Base-by-base conservation (phyloP, 2,888 invertebrate genomes). In the Nymphalis polychloros region DNA sequence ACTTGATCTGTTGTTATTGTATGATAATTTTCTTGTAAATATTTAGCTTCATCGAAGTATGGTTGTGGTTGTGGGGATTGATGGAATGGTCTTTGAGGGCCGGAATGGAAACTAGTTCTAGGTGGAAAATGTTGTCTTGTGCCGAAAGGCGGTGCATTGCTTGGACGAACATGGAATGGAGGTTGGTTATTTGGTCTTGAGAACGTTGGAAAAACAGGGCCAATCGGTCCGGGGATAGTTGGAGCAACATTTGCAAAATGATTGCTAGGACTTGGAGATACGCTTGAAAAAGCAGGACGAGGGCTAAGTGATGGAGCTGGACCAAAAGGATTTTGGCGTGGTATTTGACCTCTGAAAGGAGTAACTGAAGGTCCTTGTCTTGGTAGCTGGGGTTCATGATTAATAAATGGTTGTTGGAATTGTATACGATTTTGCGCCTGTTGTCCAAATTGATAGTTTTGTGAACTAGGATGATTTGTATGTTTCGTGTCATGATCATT, bases 1-100 rank as follows among this genome's bases (percentile, higher is more conserved):
- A 89, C 83, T 82, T 93, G 90, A 69, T 93, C 92, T 5, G 89
- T 90, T 27, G 92, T 92, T 62, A 93, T 93, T 3, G 93, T 93
- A 68, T 93, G 93, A 72, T 93, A 93, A 73, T 93, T 93, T 77
- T 93, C 92, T 80, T 93, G 93, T 64, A 93, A 82, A 75, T 93
- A 93, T 81, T 93, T 93, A 1, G 92, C 84, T 78, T 93, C 93
- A 67, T 93, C 92, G 71, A 93, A 93, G 77, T 85, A 92, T 53
- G 81, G 80, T 69, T 90, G 89, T 19, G 84, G 76, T 75, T 88
- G 89, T 49, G 86, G 79, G 66, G 85, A 84, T 74, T 84, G 85
- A 72, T 89, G 87, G 79, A 94, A 93, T 13, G 94, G 94, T 76
- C 93, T 88, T 79, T 94, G 93, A 17, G 93, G 88, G 73, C 93